Evolutionary conservation across 2,888 invertebrate species (phyloP).

Genomic region (Ligdia adustata): DNA sequence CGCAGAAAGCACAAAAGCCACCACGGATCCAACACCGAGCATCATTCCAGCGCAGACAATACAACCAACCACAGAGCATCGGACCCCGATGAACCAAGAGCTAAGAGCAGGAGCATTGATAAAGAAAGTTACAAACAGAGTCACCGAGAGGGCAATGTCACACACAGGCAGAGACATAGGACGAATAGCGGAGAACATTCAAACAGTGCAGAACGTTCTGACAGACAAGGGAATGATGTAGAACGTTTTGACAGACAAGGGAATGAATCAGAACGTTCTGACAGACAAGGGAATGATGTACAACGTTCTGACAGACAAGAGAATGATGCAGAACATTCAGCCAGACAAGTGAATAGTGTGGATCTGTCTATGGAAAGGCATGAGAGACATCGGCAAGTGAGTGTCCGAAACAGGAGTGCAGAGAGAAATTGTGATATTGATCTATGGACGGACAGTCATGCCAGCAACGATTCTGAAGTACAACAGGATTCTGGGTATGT

Average conservation of each 20-base stretch:
- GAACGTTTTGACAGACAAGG: not conserved
- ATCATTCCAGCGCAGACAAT: not conserved
- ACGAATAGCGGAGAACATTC: not conserved
- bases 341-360: not conserved
- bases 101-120: not conserved
- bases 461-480: not conserved
- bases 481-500: conserved; percentile 11
- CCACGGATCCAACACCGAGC: not conserved
- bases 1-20: not conserved
- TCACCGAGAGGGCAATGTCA: too few relatives aligned
- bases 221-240: not conserved
- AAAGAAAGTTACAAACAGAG: too few relatives aligned
- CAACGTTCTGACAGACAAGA: not conserved
- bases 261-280: not conserved
- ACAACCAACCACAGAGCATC: too few relatives aligned
- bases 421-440: not conserved
- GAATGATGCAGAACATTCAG: not conserved
- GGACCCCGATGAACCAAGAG: not conserved
- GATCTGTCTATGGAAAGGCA: not conserved
- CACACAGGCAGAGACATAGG: not conserved
- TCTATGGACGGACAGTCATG: not conserved
- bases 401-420: not conserved
- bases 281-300: not conserved
- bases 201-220: not conserved
- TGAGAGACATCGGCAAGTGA: not conserved